Evolutionary conservation across 2,797 vertebrate species (phyloP).

Genomic region (Enteromius fasciolatus): DNA sequence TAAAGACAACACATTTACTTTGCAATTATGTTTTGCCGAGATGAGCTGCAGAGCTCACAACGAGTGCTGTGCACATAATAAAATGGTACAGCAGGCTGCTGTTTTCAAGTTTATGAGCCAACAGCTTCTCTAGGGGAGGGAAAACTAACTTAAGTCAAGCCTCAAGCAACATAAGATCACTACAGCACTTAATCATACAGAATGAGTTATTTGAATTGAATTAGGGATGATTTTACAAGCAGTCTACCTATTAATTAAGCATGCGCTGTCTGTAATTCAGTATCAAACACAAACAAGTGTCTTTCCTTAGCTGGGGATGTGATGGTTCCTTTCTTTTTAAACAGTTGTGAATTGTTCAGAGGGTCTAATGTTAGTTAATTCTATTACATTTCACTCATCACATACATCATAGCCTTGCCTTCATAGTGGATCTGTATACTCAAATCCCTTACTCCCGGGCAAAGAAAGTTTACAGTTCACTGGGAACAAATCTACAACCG

Average conservation of each 20-base stretch:
- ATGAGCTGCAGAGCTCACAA: neutral
- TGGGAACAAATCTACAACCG: neutral
- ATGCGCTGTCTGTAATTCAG: neutral
- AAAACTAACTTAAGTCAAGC: conserved; percentile 15
- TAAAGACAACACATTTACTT: conserved; percentile 18
- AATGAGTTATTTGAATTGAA: conserved; percentile 20
- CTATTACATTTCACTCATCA: neutral
- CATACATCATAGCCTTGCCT: neutral
- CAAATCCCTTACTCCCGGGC: neutral
- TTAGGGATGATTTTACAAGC: conserved; percentile 18
- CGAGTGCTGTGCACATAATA: neutral
- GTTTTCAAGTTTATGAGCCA: neutral
- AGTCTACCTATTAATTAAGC: conserved; percentile 13
- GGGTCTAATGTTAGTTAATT: neutral
- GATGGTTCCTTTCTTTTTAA: neutral
- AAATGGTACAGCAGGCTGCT: conserved; percentile 1
- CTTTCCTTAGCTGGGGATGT: neutral
- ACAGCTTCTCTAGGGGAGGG: neutral
- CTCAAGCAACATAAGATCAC: conserved; percentile 12
- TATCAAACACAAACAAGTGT: neutral
- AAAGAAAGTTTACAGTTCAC: neutral
- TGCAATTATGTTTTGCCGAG: conserved; percentile 15
- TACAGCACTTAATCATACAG: conserved; percentile 14
- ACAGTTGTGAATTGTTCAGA: neutral
- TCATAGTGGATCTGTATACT: neutral